Percentiles rank a stretch among this genome's conserved stretches.
Evolutionary conservation across 2,888 invertebrate species (phyloP).

Genomic region (Gnatocerus cornutus): DNA sequence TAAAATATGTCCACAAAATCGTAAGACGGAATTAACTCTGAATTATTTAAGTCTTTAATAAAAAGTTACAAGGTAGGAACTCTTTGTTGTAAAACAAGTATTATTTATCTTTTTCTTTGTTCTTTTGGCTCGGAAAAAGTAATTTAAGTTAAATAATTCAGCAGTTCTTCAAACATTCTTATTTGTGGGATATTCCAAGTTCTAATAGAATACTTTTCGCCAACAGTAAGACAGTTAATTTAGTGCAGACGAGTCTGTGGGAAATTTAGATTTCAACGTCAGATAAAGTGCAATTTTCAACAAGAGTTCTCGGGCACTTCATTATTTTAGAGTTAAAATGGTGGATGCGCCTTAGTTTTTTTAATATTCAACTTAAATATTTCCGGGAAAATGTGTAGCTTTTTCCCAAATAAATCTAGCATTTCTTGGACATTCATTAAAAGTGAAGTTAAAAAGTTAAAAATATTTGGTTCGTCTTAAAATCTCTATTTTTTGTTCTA

Average conservation of each 20-base stretch:
- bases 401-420: no score
- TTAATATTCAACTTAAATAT: no score
- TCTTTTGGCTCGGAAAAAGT: neutral
- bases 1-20: slow-evolving; percentile 19
- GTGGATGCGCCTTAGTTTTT: no score
- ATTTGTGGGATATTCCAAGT: no score
- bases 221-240: slow-evolving; percentile 23
- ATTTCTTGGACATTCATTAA: no score
- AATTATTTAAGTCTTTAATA: slow-evolving; percentile 19
- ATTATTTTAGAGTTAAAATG: no score
- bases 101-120: slow-evolving; percentile 1
- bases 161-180: neutral
- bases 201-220: neutral
- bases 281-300: slow-evolving; percentile 1
- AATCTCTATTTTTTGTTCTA: no score
- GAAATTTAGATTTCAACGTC: slow-evolving; percentile 12
- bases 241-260: slow-evolving; percentile 1
- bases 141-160: neutral
- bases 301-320: neutral
- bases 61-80: neutral
- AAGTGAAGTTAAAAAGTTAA: no score
- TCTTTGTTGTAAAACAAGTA: slow-evolving; percentile 7
- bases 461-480: no score
- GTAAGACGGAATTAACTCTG: slow-evolving; percentile 18
- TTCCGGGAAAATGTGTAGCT: no score